Percentiles rank a stretch among this genome's conserved stretches.
phyloP scores from a whole-genome alignment of 2,888 invertebrate genomes.

The Actias luna region DNA sequence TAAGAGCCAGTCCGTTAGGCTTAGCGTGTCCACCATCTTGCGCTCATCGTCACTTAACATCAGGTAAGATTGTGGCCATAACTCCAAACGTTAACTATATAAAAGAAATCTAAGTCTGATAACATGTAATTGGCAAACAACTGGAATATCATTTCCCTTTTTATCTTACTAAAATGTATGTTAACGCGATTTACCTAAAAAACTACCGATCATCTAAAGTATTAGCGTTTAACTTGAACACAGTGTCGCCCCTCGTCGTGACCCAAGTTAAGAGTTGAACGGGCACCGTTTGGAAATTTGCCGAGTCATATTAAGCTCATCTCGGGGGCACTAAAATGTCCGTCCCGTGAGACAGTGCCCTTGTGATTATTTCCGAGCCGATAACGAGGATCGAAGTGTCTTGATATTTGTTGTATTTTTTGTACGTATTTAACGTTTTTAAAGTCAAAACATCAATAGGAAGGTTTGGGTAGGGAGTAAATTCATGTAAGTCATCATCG shows the following conservation, averaged over 20 bases:
- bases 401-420: conserved; percentile 42
- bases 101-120: no score
- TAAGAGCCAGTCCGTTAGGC: no score
- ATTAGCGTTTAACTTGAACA: conserved; percentile 5
- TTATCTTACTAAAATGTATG: neutral
- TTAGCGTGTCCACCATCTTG: no score
- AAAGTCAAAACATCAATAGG: neutral
- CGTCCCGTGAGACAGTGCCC: conserved; percentile 59
- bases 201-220: conserved; percentile 5
- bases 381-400: conserved; percentile 27
- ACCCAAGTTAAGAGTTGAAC: conserved; percentile 10
- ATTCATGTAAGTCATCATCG: no score
- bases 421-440: neutral
- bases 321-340: conserved; percentile 57
- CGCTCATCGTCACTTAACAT: no score
- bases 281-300: conserved; percentile 41
- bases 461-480: no score
- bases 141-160: neutral
- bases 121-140: neutral
- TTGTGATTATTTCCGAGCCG: conserved; percentile 58
- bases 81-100: no score
- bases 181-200: neutral
- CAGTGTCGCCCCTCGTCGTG: conserved; percentile 7
- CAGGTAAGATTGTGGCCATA: no score
- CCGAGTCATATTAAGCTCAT: conserved; percentile 76